Evolutionary conservation across 2,797 vertebrate genomes (phyloP), one percentile per base, ranked within the genome.

Genomic region (Lacerta agilis): DNA sequence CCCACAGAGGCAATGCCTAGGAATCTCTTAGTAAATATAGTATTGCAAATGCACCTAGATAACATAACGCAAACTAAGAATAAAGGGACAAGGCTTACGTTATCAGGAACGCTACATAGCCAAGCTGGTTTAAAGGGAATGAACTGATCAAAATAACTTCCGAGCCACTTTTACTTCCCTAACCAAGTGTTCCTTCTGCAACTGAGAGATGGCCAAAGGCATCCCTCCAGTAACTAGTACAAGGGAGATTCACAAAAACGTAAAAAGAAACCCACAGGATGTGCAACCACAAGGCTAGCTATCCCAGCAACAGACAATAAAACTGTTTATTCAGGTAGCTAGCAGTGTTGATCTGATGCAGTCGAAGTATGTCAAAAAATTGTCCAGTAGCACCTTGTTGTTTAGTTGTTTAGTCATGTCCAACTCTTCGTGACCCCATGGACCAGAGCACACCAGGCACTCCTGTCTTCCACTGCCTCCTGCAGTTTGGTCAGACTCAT

Each of bases 21-120:
- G 81, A 87, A 69, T 86, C 76, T 55, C 85, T 67, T 38, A 38
- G 49, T 73, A 75, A 64, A 64, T 23, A 81, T 41, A 73, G 6
- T 25, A 18, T 85, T 76, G 38, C 55, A 86, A 43, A 64, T 64
- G 36, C 58, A 38, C 18, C 41, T 20, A 45, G 71, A 66, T 84
- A 75, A 75, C 10, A 5, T 38, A 82, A 82, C 6, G 20, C 41
- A 69, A 49, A 58, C 43, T 49, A 72, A 72, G 82, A 45, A 85
- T 43, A 64, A 43, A 77, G 85, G 49, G 27, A 20, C 71, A 75
- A 61, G 33, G 71, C 72, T 75, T 84, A 75, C 18, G 67, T 84
- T 73, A 84, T 38, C 84, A 78, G 41, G 43, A 49, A 45, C 36
- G 33, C 20, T 25, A 78, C 38, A 45, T 72, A 78, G 38, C 10